A percentile compares a stretch with the other conserved stretches of the same genome.
Conservation (phyloP, 1,140 invertebrate species). For the Thrips palmi region DNA sequence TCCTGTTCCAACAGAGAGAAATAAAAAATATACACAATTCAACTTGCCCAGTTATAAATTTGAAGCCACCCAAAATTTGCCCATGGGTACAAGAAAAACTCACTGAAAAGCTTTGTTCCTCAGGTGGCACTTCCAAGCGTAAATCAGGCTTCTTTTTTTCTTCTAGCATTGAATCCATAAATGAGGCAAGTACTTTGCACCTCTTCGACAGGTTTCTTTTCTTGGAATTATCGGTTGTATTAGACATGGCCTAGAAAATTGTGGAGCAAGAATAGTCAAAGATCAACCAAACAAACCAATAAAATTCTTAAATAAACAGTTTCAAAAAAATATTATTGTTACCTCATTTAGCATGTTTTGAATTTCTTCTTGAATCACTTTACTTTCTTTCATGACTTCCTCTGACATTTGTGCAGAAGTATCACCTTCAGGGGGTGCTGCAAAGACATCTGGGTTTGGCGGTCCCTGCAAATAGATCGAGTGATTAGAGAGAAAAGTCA, state of each 20-base stretch:
- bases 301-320: slow-evolving; percentile 1
- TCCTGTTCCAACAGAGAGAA: slow-evolving; percentile 29
- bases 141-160: slow-evolving; percentile 33
- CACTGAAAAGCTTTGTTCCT: slow-evolving; percentile 32
- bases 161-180: slow-evolving; percentile 55
- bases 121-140: slow-evolving; percentile 22
- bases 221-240: slow-evolving; percentile 32
- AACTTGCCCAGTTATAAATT: neutral
- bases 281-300: neutral
- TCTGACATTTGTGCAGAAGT: slow-evolving; percentile 23
- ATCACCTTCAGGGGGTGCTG: slow-evolving; percentile 25
- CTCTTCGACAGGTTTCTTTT: slow-evolving; percentile 41
- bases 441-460: slow-evolving; percentile 50
- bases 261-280: neutral
- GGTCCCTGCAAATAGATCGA: slow-evolving; percentile 34
- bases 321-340: slow-evolving; percentile 12
- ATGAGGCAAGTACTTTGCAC: slow-evolving; percentile 49
- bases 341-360: slow-evolving; percentile 45
- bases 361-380: slow-evolving; percentile 47
- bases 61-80: slow-evolving; percentile 9
- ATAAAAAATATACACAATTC: slow-evolving; percentile 1
- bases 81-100: slow-evolving; percentile 19
- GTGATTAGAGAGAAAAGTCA: neutral
- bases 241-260: slow-evolving; percentile 28
- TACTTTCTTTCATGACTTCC: slow-evolving; percentile 36